phyloP scores from a whole-genome alignment of 2,888 invertebrate species.

The Altica lythri region DNA sequence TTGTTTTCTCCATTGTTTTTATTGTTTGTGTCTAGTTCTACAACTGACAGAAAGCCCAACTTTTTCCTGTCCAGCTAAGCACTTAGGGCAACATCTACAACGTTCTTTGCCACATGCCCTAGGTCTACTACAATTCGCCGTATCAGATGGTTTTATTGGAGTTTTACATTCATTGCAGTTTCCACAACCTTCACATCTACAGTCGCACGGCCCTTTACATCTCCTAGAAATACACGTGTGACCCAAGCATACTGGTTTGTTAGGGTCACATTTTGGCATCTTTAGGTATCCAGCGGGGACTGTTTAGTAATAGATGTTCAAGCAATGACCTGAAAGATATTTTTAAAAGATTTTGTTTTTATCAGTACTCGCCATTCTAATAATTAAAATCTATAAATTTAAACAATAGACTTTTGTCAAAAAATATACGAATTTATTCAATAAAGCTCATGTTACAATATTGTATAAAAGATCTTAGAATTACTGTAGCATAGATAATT shows the following conservation, averaged over 20 bases:
- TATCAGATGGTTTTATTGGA: too few relatives aligned
- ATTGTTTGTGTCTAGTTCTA: neutral
- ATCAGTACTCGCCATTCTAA: too few relatives aligned
- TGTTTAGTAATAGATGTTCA: too few relatives aligned
- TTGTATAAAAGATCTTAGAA: too few relatives aligned
- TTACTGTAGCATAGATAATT: too few relatives aligned
- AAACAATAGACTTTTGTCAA: too few relatives aligned
- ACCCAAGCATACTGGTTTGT: neutral
- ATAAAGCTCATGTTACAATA: too few relatives aligned
- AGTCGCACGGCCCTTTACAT: neutral
- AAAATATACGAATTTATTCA: too few relatives aligned
- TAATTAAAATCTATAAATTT: too few relatives aligned
- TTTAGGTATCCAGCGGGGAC: too few relatives aligned
- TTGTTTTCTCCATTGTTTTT: neutral
- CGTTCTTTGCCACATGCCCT: neutral
- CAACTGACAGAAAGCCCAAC: neutral
- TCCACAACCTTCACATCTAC: conserved; percentile 1
- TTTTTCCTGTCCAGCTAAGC: neutral
- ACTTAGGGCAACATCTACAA: conserved; percentile 11
- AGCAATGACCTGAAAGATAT: too few relatives aligned
- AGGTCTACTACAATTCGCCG: neutral
- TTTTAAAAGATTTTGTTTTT: too few relatives aligned
- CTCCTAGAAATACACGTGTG: neutral
- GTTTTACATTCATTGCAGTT: neutral
- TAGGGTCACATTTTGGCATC: neutral